A percentile compares a stretch with the other conserved stretches of the same genome.
These are phyloP conservation scores for Ceyx cyanopectus DNA, from an alignment of 2,113 vertebrate genomes.

Conservation along the genomic window DNA sequence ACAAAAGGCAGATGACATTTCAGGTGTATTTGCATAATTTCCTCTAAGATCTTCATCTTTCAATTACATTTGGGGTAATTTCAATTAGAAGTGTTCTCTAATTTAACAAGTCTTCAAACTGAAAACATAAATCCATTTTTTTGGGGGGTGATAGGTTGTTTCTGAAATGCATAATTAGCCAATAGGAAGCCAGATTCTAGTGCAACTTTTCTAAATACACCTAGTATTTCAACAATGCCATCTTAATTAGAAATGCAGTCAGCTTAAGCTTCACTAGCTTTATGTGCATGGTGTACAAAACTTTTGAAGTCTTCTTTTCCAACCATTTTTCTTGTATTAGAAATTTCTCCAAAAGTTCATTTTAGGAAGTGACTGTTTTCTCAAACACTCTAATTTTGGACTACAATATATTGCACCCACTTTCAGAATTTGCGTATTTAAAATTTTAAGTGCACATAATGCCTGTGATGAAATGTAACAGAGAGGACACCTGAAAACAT, in stretches of 20 bases:
- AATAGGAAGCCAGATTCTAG: background rate
- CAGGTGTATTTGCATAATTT: slow-evolving; percentile 63
- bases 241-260: slow-evolving; percentile 66
- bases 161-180: slow-evolving; percentile 7
- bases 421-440: background rate
- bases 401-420: background rate
- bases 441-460: slow-evolving; percentile 77
- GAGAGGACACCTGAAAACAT: slow-evolving; percentile 74
- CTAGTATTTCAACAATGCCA: slow-evolving; percentile 68
- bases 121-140: background rate
- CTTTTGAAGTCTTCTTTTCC: background rate
- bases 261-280: slow-evolving; percentile 73
- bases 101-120: background rate
- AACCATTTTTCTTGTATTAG: background rate
- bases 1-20: slow-evolving; percentile 76
- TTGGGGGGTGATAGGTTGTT: background rate
- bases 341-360: background rate
- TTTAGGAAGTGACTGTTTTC: background rate
- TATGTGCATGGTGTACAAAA: slow-evolving; percentile 66
- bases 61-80: background rate
- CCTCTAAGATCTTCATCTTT: background rate
- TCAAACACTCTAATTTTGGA: background rate
- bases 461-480: slow-evolving; percentile 70
- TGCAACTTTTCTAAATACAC: slow-evolving; percentile 62
- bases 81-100: background rate